Conservation (phyloP, 2,797 vertebrate species). For the Morus bassanus region DNA sequence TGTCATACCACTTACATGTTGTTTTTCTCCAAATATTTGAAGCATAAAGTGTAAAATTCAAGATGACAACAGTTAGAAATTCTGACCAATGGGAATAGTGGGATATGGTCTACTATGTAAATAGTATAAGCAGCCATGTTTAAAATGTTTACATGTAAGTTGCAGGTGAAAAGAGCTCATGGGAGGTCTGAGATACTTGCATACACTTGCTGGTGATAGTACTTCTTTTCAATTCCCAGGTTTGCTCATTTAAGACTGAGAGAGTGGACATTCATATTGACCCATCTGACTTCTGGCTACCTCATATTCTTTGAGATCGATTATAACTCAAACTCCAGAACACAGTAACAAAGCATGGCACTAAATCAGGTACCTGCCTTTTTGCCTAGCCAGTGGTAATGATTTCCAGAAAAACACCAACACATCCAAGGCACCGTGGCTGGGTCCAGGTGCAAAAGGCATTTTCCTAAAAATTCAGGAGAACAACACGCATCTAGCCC, state of each 20-base stretch:
- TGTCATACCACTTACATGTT: background rate
- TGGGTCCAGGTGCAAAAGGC: background rate
- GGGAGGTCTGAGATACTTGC: background rate
- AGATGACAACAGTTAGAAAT: background rate
- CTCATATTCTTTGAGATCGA: background rate
- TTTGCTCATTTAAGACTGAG: background rate
- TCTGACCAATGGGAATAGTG: background rate
- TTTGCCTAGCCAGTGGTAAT: background rate
- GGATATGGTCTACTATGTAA: background rate
- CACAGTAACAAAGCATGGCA: background rate
- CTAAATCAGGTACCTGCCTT: background rate
- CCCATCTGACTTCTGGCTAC: background rate
- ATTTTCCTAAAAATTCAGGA: background rate
- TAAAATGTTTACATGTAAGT: background rate
- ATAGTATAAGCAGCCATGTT: background rate
- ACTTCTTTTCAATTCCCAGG: background rate
- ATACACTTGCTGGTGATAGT: background rate
- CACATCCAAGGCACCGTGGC: rapidly evolving
- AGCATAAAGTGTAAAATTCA: background rate
- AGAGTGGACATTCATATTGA: background rate
- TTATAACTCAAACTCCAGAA: background rate
- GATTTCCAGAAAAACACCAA: background rate
- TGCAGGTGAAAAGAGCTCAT: background rate
- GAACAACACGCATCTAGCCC: background rate
- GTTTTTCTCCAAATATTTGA: background rate